phyloP scores from a whole-genome alignment of 2,888 invertebrate genomes.

The Brachyopa scutellaris region DNA sequence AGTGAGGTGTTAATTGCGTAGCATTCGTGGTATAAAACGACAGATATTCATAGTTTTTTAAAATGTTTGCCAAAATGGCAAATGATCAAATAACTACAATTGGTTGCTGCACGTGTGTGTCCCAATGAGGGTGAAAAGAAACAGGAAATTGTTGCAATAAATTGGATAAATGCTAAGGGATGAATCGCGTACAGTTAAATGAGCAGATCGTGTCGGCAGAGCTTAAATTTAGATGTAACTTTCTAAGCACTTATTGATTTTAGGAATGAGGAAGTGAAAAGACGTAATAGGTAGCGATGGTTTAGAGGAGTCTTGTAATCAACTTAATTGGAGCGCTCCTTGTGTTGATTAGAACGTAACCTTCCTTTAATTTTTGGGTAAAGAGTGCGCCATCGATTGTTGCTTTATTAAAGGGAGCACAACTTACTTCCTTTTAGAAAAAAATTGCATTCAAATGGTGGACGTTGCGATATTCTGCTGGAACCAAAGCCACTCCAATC shows the following conservation, averaged over 20 bases:
- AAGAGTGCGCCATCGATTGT: no score
- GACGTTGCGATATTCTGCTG: no score
- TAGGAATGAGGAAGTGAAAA: neutral
- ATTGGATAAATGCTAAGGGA: slow-evolving; percentile 2
- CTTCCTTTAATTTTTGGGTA: no score
- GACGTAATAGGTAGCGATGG: no score
- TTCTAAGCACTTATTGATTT: slow-evolving; percentile 1
- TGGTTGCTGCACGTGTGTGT: slow-evolving; percentile 6
- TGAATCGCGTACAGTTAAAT: neutral
- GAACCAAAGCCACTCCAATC: no score
- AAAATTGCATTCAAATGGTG: no score
- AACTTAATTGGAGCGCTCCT: no score
- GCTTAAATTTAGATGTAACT: neutral
- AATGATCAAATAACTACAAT: neutral
- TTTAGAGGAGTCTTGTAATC: no score
- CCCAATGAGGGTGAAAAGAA: slow-evolving; percentile 2
- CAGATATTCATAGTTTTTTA: slow-evolving; percentile 34
- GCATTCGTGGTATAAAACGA: neutral
- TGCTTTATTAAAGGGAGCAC: no score
- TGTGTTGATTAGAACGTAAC: no score
- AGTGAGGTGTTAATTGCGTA: neutral
- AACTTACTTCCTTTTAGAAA: no score
- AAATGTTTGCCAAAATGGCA: slow-evolving; percentile 37
- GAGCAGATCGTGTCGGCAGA: neutral
- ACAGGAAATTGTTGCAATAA: slow-evolving; percentile 27